phyloP scores from a whole-genome alignment of 2,797 vertebrate genomes.

The Hydrocynus forskahlii region DNA sequence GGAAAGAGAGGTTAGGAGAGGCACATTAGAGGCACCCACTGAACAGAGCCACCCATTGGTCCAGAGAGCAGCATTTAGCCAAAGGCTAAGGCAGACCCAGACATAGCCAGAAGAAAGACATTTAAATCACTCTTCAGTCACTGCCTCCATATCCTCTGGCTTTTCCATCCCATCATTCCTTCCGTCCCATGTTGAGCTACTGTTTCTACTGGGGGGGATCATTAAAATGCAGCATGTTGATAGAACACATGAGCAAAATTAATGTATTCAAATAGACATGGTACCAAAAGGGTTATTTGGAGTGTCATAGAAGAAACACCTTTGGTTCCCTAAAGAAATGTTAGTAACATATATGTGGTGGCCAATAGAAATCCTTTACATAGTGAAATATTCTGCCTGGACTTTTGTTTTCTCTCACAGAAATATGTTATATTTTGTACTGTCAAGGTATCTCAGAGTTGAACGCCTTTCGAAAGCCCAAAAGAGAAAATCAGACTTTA shows the following conservation, averaged over 20 bases:
- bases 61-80: constrained; percentile 14
- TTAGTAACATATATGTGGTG: background rate
- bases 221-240: background rate
- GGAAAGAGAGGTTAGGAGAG: constrained; percentile 48
- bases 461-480: too few species aligned
- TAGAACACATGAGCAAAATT: background rate
- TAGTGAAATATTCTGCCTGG: too few species aligned
- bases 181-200: background rate
- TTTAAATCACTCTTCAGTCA: background rate
- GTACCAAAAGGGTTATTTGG: background rate
- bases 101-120: background rate
- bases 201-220: background rate
- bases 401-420: too few species aligned
- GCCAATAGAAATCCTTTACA: too few species aligned
- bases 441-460: too few species aligned
- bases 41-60: constrained; percentile 19
- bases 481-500: too few species aligned
- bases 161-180: background rate
- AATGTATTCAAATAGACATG: background rate
- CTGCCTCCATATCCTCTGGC: background rate
- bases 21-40: constrained; percentile 25
- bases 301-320: background rate
- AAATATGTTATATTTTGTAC: too few species aligned
- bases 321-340: background rate
- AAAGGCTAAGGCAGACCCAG: constrained; percentile 19